phyloP scores from a whole-genome alignment of 2,888 invertebrate species.

The Calephelis perditalis region DNA sequence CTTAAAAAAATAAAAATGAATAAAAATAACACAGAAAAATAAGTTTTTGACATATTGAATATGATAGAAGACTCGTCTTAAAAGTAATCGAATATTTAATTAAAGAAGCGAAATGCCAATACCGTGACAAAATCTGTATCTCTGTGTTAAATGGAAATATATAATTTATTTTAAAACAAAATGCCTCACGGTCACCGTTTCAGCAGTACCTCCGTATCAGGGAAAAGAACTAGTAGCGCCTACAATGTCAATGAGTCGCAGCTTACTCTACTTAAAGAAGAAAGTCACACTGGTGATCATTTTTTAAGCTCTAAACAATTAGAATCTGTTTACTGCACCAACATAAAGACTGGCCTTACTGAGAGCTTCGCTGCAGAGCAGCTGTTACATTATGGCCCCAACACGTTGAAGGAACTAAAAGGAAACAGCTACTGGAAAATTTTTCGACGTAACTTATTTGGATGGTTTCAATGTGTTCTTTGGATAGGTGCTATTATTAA shows the following conservation, averaged over 20 bases:
- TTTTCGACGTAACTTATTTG: slow-evolving; percentile 82
- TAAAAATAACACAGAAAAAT: too few species aligned
- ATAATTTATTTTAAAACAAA: not conserved
- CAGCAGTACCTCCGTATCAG: slow-evolving; percentile 38
- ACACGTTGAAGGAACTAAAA: slow-evolving; percentile 77
- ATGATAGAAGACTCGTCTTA: too few species aligned
- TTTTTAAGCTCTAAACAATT: slow-evolving; percentile 61
- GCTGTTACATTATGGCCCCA: slow-evolving; percentile 77
- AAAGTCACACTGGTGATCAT: slow-evolving; percentile 61
- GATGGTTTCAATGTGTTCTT: slow-evolving; percentile 84
- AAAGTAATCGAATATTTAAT: too few species aligned
- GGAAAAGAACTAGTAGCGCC: slow-evolving; percentile 35
- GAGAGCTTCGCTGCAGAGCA: slow-evolving; percentile 71
- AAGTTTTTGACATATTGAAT: too few species aligned
- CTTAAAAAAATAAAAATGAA: too few species aligned
- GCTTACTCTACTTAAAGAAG: slow-evolving; percentile 54
- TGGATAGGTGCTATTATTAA: slow-evolving; percentile 83
- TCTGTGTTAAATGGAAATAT: too few species aligned
- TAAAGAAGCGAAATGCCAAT: too few species aligned
- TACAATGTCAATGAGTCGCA: slow-evolving; percentile 33
- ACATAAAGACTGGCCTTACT: slow-evolving; percentile 71
- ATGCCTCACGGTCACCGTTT: slow-evolving; percentile 44
- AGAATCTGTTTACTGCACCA: slow-evolving; percentile 62
- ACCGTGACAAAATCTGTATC: too few species aligned
- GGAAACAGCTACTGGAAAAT: slow-evolving; percentile 81